Evolutionary conservation across 2,888 invertebrate species (phyloP).

Genomic region (Hypselothyrea guttata): DNA sequence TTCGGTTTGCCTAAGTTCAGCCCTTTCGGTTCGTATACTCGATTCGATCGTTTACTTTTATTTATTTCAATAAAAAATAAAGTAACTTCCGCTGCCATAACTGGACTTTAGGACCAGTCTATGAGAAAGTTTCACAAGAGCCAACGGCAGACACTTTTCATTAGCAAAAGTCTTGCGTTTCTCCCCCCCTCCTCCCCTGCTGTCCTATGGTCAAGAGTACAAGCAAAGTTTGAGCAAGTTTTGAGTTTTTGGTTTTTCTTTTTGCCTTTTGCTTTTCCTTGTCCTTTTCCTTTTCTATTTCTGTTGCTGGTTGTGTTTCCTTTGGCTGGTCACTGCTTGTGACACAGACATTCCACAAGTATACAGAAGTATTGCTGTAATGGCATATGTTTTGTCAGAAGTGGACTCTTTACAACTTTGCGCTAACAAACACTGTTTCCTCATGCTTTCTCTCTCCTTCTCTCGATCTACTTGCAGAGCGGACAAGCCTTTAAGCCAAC

Average conservation of each 20-base stretch:
- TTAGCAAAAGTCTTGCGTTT: constrained; percentile 46
- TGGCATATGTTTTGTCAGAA: constrained; percentile 66
- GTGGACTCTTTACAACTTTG: constrained; percentile 41
- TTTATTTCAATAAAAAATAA: constrained; percentile 71
- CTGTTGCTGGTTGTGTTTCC: constrained; percentile 8
- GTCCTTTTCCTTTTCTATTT: constrained; percentile 1
- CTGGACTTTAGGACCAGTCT: constrained; percentile 46
- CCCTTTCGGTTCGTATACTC: not conserved
- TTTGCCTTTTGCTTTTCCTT: not conserved
- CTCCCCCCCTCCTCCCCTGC: not conserved
- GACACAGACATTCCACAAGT: constrained; percentile 68
- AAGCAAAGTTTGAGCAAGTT: constrained; percentile 59
- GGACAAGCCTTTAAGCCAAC: constrained; percentile 64
- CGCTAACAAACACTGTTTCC: constrained; percentile 61
- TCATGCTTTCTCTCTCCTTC: constrained; percentile 26
- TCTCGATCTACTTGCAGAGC: no score
- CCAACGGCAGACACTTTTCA: constrained; percentile 72
- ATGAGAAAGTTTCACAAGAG: constrained; percentile 63
- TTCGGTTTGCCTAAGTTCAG: no score
- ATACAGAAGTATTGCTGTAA: constrained; percentile 62
- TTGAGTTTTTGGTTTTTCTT: constrained; percentile 11
- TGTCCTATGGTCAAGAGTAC: constrained; percentile 43
- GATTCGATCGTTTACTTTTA: constrained; percentile 62
- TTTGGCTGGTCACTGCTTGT: constrained; percentile 35
- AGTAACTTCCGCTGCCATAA: constrained; percentile 58